Evolutionary conservation across 1,140 invertebrate genomes (phyloP), one percentile per base, ranked within the genome.

Genomic region (Lepeophtheirus salmonis): DNA sequence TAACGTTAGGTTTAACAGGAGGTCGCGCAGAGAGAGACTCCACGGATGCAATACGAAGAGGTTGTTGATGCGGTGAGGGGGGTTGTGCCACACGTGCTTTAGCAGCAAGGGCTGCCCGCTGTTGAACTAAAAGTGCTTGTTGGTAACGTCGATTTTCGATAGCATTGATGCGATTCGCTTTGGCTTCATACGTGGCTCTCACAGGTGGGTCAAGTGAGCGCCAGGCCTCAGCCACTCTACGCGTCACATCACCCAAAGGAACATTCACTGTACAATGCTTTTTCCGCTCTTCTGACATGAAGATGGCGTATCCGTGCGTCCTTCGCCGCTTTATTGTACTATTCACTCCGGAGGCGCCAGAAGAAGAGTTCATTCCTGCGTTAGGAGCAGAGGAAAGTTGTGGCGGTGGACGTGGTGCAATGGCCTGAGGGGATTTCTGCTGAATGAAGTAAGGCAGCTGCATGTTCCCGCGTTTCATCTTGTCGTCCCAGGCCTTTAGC

Each of bases 291-390:
- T 52, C 50, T 10, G 50, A 16, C n/a, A 16, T 52, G 50, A 52
- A 52, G n/a, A 52, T 52, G 50, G 50, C 50, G 16, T 52, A 52
- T 16, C 50, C 50, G 20, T 52, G 50, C 50, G 50, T 52, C 6
- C 21, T 12, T 21, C 50, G n/a, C 4, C 50, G 50, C 50, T 52
- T 52, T 6, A 41, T 41, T 6, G 6, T 41, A n/a, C n/a, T 41
- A 10, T n/a, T n/a, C n/a, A 10, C 6, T n/a, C 6, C n/a, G 30
- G 30, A 6, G n/a, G 30, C 30, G n/a, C n/a, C n/a, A n/a, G n/a
- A n/a, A n/a, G n/a, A n/a, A n/a, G n/a, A n/a, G n/a, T n/a, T n/a
- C n/a, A n/a, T n/a, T n/a, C n/a, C n/a, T n/a, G 30, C 30, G 6
- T 41, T 6, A 10, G 6, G 30, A n/a, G 6, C n/a, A 6, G 30